Evolutionary conservation across 1,140 invertebrate genomes (phyloP), one percentile per base, ranked within the genome.

Genomic region (Thereuonema tuberculata): DNA sequence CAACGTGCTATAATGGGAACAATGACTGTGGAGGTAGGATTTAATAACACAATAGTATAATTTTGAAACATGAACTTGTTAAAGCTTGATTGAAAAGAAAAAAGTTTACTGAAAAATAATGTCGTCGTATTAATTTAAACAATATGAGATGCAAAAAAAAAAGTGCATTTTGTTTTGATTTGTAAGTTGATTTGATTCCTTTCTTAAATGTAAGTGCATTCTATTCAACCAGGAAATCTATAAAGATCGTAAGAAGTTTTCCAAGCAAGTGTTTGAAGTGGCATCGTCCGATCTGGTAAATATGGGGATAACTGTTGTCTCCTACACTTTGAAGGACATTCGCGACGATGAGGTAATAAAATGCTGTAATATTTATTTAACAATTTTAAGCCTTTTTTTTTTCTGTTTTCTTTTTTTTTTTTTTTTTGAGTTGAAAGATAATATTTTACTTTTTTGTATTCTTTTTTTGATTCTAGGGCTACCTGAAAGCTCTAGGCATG

Each of bases 141-240:
- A n/a, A n/a, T n/a, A n/a, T n/a, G n/a, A n/a, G n/a, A n/a, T n/a
- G n/a, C n/a, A n/a, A n/a, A n/a, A n/a, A n/a, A n/a, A n/a, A n/a
- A n/a, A n/a, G n/a, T n/a, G n/a, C n/a, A n/a, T n/a, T n/a, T n/a
- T n/a, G n/a, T n/a, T n/a, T n/a, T n/a, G n/a, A n/a, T n/a, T n/a
- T n/a, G n/a, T n/a, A n/a, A n/a, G n/a, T n/a, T n/a, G n/a, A n/a
- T n/a, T n/a, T n/a, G n/a, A n/a, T n/a, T n/a, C n/a, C n/a, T n/a
- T n/a, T n/a, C n/a, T n/a, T n/a, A n/a, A n/a, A n/a, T n/a, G n/a
- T n/a, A n/a, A n/a, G n/a, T n/a, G n/a, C n/a, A n/a, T n/a, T n/a
- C n/a, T n/a, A n/a, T n/a, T n/a, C n/a, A n/a, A n/a, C n/a, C 64
- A 84, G 83, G 94, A 98, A 78, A 98, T 98, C 70, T 98, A 98